Conservation (phyloP, 2,797 vertebrate genomes). For the Betta splendens region DNA sequence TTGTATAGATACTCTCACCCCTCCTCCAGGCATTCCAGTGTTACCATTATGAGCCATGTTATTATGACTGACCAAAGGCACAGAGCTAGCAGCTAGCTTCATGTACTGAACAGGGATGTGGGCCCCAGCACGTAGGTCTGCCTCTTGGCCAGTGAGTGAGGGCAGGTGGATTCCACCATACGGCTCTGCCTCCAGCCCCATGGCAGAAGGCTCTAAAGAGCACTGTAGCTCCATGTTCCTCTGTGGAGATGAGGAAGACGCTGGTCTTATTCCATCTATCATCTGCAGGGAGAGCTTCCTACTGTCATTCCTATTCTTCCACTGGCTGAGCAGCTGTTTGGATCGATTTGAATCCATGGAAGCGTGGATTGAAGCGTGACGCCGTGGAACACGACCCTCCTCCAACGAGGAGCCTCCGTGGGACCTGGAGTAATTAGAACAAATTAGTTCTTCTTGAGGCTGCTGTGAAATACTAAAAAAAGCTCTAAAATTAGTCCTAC, state of each 20-base stretch:
- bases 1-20: constrained; percentile 90
- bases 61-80: constrained; percentile 85
- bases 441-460: too few relatives aligned
- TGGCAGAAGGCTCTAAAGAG: constrained; percentile 88
- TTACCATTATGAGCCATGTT: constrained; percentile 68
- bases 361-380: constrained; percentile 90
- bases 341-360: constrained; percentile 95
- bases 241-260: constrained; percentile 86
- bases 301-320: constrained; percentile 94
- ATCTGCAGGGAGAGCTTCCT: constrained; percentile 92
- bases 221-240: constrained; percentile 89
- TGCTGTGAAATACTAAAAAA: too few relatives aligned
- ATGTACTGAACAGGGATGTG: constrained; percentile 78
- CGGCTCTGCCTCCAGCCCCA: constrained; percentile 82
- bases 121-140: constrained; percentile 67
- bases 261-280: constrained; percentile 86
- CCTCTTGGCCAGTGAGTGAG: constrained; percentile 79
- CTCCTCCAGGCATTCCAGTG: constrained; percentile 82
- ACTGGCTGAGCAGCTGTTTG: constrained; percentile 94
- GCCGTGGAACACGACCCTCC: constrained; percentile 84
- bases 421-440: constrained; percentile 50
- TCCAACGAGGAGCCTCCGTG: constrained; percentile 84
- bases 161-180: constrained; percentile 70
- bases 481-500: too few relatives aligned
- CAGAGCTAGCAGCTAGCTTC: constrained; percentile 78